Evolutionary conservation across 2,888 invertebrate genomes (phyloP).

Genomic region (Cecidostiba fungosa): DNA sequence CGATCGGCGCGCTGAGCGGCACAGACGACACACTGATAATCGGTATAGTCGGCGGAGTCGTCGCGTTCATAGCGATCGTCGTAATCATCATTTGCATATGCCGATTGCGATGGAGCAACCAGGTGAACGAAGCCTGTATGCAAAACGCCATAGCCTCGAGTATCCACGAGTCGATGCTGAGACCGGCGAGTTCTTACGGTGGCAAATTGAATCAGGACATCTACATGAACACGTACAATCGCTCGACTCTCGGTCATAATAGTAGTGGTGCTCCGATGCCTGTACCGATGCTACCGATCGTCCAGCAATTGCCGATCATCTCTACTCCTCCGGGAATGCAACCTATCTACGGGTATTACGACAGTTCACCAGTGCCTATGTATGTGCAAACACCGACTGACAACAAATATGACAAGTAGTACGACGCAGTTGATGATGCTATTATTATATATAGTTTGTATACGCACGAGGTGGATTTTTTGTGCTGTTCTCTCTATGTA

Average conservation of each 20-base stretch:
- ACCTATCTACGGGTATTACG: slow-evolving; percentile 77
- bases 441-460: too few species aligned
- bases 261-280: slow-evolving; percentile 71
- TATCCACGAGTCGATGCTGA: slow-evolving; percentile 76
- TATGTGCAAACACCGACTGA: slow-evolving; percentile 76
- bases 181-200: slow-evolving; percentile 76
- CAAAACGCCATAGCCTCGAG: slow-evolving; percentile 74
- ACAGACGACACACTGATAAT: slow-evolving; percentile 97
- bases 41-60: slow-evolving; percentile 96
- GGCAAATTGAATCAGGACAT: slow-evolving; percentile 76
- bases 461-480: too few species aligned
- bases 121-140: slow-evolving; percentile 74
- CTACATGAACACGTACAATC: slow-evolving; percentile 75
- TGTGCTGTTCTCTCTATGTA: too few species aligned
- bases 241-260: slow-evolving; percentile 74
- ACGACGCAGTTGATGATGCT: too few species aligned
- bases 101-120: slow-evolving; percentile 86
- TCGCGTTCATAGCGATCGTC: slow-evolving; percentile 93
- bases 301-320: slow-evolving; percentile 76
- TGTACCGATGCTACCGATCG: slow-evolving; percentile 76
- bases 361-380: slow-evolving; percentile 74
- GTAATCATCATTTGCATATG: slow-evolving; percentile 95
- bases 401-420: slow-evolving; percentile 76
- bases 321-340: slow-evolving; percentile 72
- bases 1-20: slow-evolving; percentile 84